These are phyloP conservation scores for Drosophila burlai DNA, from an alignment of 1,140 invertebrate genomes.

Conservation along the genomic window DNA sequence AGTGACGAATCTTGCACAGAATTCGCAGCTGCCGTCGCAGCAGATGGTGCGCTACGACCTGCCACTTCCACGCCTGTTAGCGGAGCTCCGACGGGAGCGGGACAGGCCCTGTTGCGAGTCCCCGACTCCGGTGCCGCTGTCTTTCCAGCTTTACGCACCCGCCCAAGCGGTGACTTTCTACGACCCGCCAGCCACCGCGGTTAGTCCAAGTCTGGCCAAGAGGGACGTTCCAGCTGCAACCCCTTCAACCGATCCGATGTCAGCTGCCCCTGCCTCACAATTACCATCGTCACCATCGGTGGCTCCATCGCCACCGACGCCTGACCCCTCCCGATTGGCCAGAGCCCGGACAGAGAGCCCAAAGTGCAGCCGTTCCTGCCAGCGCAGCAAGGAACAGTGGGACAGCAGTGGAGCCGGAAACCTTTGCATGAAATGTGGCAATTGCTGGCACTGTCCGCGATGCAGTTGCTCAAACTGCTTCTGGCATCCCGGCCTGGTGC, in stretches of 20 bases:
- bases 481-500: slow-evolving; percentile 40
- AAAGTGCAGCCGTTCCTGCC: slow-evolving; percentile 28
- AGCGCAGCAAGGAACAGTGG: slow-evolving; percentile 31
- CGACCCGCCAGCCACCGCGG: not conserved
- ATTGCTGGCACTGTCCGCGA: slow-evolving; percentile 46
- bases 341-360: slow-evolving; percentile 7
- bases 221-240: not conserved
- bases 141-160: slow-evolving; percentile 43
- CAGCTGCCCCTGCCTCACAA: not conserved
- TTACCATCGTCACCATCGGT: not conserved
- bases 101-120: slow-evolving; percentile 22
- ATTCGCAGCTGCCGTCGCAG: slow-evolving; percentile 23
- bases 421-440: slow-evolving; percentile 42
- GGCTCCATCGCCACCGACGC: not conserved
- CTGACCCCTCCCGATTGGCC: not conserved
- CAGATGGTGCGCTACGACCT: slow-evolving; percentile 38
- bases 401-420: slow-evolving; percentile 17
- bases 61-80: slow-evolving; percentile 30
- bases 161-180: slow-evolving; percentile 2
- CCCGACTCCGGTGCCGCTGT: slow-evolving; percentile 5
- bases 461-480: slow-evolving; percentile 56
- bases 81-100: slow-evolving; percentile 20
- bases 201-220: not conserved
- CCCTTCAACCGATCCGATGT: not conserved
- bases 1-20: slow-evolving; percentile 10